Evolutionary conservation across 2,888 invertebrate species (phyloP), one percentile per base, ranked within the genome.

Genomic region (Dasypogon diadema): DNA sequence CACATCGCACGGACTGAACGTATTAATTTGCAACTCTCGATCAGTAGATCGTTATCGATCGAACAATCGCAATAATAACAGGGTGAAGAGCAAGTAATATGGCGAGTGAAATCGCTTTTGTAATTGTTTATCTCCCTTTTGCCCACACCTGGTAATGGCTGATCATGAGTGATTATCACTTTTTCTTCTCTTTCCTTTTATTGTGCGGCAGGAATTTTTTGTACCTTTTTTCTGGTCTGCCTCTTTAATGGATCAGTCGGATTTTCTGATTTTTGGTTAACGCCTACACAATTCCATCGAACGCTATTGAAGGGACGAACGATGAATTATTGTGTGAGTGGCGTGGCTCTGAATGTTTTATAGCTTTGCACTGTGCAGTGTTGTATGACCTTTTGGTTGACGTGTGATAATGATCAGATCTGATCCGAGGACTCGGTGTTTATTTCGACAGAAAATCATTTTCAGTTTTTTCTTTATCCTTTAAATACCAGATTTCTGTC

Each of bases 61-160:
- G 65, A 65, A 65, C 65, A 65, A 65, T 65, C 65, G 46, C 46
- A 65, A 24, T 65, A 65, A 65, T 65, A 65, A 65, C 65, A 65
- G 65, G 65, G 65, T 65, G 65, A 65, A 65, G 65, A 65, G 65
- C 65, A 65, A 65, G 46, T 65, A 46, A 46, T 46, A 26, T 48
- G 24, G 65, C 65, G 65, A 46, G 12, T 18, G 46, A 65, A 46
- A 1, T 22, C 26, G 14, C 46, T 48, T 14, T 46, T 65, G 65
- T 65, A 65, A 65, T 65, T 65, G 65, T 65, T 65, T 65, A 65
- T 65, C 65, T 65, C 65, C 65, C 65, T 65, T 65, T 65, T 65
- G 42, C 65, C 65, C 65, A 65, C 65, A 65, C 65, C 65, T 65
- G 65, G 16, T 46, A 65, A 65, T 65, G 65, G 65, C 65, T 37